Evolutionary conservation across 1,140 invertebrate species (phyloP).

Genomic region (Brachionus sp.): DNA sequence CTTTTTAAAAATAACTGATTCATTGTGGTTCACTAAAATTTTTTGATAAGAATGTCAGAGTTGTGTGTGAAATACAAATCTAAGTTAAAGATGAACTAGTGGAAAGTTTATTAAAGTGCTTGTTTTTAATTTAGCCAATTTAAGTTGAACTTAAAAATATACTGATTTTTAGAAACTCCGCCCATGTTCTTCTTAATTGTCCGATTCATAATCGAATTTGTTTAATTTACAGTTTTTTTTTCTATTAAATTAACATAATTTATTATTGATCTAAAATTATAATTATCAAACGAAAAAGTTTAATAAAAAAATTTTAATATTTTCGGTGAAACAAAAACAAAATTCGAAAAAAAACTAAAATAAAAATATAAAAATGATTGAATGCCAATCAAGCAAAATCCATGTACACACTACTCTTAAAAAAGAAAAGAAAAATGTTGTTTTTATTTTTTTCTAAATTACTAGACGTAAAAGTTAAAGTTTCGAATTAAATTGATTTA

Average conservation of each 20-base stretch:
- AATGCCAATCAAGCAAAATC: neutral
- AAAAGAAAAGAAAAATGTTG: neutral
- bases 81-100: too few relatives aligned
- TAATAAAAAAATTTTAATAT: conserved; percentile 33
- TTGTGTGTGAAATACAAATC: too few relatives aligned
- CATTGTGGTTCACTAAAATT: too few relatives aligned
- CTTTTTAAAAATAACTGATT: too few relatives aligned
- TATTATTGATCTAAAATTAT: conserved; percentile 6
- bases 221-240: neutral
- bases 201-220: neutral
- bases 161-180: neutral
- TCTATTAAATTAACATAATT: conserved; percentile 10
- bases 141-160: neutral
- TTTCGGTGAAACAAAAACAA: conserved; percentile 4
- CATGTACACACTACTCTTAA: neutral
- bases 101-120: too few relatives aligned
- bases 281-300: neutral
- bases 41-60: too few relatives aligned
- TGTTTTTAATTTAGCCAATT: neutral
- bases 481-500: conserved; percentile 44
- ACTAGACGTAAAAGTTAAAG: neutral
- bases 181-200: neutral
- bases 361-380: neutral
- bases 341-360: neutral
- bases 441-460: neutral